A percentile compares a stretch with the other conserved stretches of the same genome.
phyloP scores from a whole-genome alignment of 2,113 vertebrate genomes.

The Corythornis cristatus region DNA sequence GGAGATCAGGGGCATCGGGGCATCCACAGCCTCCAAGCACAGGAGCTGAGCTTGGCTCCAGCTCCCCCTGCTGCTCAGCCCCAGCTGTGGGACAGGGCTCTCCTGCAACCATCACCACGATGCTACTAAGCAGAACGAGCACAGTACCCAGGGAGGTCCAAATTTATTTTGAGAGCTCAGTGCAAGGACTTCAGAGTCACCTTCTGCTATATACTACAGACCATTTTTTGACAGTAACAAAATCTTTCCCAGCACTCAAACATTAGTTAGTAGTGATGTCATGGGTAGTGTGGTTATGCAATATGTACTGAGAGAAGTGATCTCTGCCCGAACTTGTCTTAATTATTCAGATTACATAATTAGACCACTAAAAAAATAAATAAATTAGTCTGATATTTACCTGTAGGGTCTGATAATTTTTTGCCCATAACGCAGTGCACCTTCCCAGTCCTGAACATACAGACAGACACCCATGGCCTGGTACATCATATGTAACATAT shows the following conservation, averaged over 20 bases:
- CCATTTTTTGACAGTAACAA: background rate
- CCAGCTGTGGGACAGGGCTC: background rate
- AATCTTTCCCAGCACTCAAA: background rate
- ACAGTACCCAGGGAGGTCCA: background rate
- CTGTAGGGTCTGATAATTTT: slow-evolving; percentile 91
- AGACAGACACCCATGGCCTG: slow-evolving; percentile 97
- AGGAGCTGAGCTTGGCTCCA: background rate
- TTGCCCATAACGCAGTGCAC: slow-evolving; percentile 87
- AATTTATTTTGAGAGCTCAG: background rate
- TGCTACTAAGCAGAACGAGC: background rate
- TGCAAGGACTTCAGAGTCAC: background rate
- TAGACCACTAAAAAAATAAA: background rate
- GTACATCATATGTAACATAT: slow-evolving; percentile 98
- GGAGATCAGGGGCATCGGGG: too few relatives aligned
- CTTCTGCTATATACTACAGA: background rate
- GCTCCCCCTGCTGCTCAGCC: slow-evolving; percentile 66
- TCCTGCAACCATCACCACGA: background rate
- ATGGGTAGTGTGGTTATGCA: background rate
- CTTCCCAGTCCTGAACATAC: slow-evolving; percentile 85
- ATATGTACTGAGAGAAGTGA: background rate
- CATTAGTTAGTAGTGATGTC: background rate
- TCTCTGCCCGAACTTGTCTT: background rate
- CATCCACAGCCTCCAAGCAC: fast-evolving
- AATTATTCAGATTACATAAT: background rate
- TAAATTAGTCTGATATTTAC: slow-evolving; percentile 64